These are phyloP conservation scores for Prosapia bicincta DNA, from an alignment of 2,888 invertebrate genomes.

Conservation along the genomic window DNA sequence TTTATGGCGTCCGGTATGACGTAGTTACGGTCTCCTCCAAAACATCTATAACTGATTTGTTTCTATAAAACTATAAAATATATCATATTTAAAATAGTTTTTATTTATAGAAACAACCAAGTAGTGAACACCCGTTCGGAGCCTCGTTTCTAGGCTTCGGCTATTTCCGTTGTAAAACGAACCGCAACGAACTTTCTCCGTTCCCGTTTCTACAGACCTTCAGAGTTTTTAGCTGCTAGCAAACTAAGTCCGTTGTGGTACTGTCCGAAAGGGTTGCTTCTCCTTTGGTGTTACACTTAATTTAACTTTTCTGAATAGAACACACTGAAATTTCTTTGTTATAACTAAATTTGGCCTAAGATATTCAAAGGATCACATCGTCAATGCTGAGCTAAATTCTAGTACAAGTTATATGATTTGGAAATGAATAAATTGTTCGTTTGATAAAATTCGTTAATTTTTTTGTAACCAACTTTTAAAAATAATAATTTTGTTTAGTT, in stretches of 20 bases:
- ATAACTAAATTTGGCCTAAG: too few species aligned
- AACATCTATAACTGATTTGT: too few species aligned
- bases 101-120: not conserved
- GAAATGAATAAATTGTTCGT: too few species aligned
- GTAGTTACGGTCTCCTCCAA: not conserved
- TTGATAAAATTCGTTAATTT: too few species aligned
- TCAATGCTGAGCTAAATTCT: too few species aligned
- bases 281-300: not conserved
- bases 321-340: not conserved
- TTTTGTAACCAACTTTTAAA: too few species aligned
- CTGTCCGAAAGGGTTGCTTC: not conserved
- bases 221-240: not conserved
- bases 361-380: too few species aligned
- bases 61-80: not conserved
- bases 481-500: too few species aligned
- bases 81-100: not conserved
- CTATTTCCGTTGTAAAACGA: conserved; percentile 2
- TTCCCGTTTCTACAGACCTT: not conserved
- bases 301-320: not conserved
- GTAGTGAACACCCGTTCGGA: not conserved
- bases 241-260: not conserved
- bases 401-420: too few species aligned
- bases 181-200: not conserved
- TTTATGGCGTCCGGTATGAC: not conserved
- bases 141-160: not conserved